These are phyloP conservation scores for Peromyscus californicus DNA, from an alignment of 2,113 vertebrate genomes.

Conservation along the genomic window DNA sequence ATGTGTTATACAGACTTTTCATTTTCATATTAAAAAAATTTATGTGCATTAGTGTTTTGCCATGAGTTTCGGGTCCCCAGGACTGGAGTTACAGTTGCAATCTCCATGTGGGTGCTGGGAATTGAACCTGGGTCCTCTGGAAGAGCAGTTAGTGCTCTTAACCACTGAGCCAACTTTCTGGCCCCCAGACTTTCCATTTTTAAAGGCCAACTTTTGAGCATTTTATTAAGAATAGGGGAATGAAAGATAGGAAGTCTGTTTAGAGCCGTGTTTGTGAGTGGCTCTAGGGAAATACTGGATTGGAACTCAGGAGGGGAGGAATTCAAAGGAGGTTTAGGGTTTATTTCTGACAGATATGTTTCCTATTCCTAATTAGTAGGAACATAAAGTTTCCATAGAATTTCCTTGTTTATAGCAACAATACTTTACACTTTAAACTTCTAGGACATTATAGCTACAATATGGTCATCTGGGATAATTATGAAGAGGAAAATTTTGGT, in stretches of 20 bases:
- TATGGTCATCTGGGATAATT: neutral
- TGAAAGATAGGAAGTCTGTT: neutral
- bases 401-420: slow-evolving; percentile 23
- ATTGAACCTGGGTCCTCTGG: too few species aligned
- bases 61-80: too few species aligned
- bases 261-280: slow-evolving; percentile 11
- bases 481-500: slow-evolving; percentile 13
- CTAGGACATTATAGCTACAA: slow-evolving; percentile 29
- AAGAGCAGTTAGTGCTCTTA: neutral
- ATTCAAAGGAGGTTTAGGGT: neutral
- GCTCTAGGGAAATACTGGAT: slow-evolving; percentile 23
- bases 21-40: neutral
- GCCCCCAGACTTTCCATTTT: neutral
- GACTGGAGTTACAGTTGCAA: too few species aligned
- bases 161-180: neutral
- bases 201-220: neutral
- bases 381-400: neutral
- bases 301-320: neutral
- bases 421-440: slow-evolving; percentile 32
- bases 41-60: too few species aligned
- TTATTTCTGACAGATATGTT: slow-evolving; percentile 46
- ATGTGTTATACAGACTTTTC: neutral
- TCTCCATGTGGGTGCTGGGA: too few species aligned
- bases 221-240: slow-evolving; percentile 51
- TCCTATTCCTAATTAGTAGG: slow-evolving; percentile 42